These are phyloP conservation scores for Caenorhabditis becei DNA, from an alignment of 2,888 invertebrate genomes.

Conservation along the genomic window DNA sequence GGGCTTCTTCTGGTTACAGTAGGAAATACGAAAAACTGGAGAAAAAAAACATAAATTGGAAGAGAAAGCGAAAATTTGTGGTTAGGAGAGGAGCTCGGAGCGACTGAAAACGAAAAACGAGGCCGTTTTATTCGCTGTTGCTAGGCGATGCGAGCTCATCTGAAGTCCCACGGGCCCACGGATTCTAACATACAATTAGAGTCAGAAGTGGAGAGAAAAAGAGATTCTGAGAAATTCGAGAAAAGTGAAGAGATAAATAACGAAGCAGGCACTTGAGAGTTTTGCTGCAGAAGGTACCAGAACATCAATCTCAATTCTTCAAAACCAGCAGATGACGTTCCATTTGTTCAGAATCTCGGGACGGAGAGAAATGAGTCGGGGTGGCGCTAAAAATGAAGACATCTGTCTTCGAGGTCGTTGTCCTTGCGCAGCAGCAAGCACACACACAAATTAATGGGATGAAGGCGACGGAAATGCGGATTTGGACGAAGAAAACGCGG, in stretches of 20 bases:
- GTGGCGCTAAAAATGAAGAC: neutral
- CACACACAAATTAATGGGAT: conserved; percentile 10
- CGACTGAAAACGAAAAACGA: neutral
- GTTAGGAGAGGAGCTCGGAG: neutral
- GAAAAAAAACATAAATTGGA: neutral
- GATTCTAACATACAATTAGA: neutral
- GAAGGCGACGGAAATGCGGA: neutral
- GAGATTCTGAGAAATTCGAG: neutral
- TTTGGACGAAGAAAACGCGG: neutral
- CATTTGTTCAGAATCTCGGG: too few species aligned
- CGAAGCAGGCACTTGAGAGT: too few species aligned
- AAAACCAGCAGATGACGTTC: neutral
- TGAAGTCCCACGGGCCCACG: neutral
- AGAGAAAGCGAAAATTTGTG: neutral
- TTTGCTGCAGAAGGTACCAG: too few species aligned
- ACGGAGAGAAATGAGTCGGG: neutral
- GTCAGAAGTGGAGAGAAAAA: neutral
- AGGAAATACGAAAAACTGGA: neutral
- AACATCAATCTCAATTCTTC: neutral
- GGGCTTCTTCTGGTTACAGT: too few species aligned
- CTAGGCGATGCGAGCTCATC: conserved; percentile 2
- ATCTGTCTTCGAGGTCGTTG: neutral
- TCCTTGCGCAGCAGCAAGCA: neutral
- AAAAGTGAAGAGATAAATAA: too few species aligned
- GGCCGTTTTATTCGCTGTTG: neutral